phyloP scores from a whole-genome alignment of 1,140 invertebrate genomes.

The Plectrocnemia conspersa region DNA sequence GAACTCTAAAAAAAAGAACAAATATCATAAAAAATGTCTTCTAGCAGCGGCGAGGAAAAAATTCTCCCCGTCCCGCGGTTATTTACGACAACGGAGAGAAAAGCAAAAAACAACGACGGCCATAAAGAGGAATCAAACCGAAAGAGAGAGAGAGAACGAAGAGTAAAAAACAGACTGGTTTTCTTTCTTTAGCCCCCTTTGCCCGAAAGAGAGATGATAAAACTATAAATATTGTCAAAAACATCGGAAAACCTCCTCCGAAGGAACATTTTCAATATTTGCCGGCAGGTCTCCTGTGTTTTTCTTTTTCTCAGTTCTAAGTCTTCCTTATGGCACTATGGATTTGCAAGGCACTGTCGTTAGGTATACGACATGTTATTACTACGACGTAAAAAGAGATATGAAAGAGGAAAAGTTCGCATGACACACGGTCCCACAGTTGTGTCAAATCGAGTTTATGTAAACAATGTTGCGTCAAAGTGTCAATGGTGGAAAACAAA shows the following conservation, averaged over 20 bases:
- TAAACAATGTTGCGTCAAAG: no score
- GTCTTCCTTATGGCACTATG: not conserved
- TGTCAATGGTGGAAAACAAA: no score
- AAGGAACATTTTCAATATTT: slow-evolving; percentile 10
- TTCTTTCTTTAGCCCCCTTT: not conserved
- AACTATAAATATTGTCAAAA: slow-evolving; percentile 31
- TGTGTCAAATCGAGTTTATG: no score
- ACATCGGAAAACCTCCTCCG: slow-evolving; percentile 8
- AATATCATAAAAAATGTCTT: slow-evolving; percentile 35
- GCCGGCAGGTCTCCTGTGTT: slow-evolving; percentile 5
- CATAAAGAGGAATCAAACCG: not conserved
- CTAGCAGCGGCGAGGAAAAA: slow-evolving; percentile 14
- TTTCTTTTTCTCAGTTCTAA: no score
- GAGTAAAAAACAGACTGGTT: no score
- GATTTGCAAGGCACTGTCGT: not conserved
- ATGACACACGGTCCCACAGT: no score
- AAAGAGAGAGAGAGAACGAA: not conserved
- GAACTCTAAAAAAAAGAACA: no score
- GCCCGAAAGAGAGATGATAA: slow-evolving; percentile 20
- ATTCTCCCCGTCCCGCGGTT: slow-evolving; percentile 25
- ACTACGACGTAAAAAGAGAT: not conserved
- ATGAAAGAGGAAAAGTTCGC: slow-evolving; percentile 11
- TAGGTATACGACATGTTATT: slow-evolving; percentile 1
- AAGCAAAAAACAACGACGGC: not conserved
- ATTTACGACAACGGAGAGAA: slow-evolving; percentile 18